Evolutionary conservation across 92 coral and sea anemone species (phyloP).

Genomic region (Zoanthus gigantus): DNA sequence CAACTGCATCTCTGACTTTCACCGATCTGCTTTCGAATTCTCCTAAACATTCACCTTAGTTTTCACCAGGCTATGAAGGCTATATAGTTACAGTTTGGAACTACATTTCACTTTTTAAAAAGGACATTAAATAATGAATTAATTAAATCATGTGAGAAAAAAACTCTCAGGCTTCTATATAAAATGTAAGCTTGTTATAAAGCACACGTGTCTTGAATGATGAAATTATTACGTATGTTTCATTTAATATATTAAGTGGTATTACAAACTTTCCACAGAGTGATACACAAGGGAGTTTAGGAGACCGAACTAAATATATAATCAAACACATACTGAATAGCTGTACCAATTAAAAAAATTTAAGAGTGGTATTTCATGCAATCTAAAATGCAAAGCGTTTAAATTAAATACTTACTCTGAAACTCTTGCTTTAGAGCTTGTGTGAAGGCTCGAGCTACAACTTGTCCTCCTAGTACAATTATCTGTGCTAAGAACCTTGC

Average conservation of each 20-base stretch:
- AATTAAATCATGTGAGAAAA: too few species aligned
- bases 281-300: neutral
- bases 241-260: neutral
- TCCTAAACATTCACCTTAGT: too few species aligned
- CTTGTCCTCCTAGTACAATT: slow-evolving; percentile 96
- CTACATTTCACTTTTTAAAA: too few species aligned
- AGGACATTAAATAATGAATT: too few species aligned
- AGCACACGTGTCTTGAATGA: neutral
- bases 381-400: neutral
- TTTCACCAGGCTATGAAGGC: too few species aligned
- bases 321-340: neutral
- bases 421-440: slow-evolving; percentile 98
- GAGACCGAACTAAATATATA: too few species aligned
- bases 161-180: neutral
- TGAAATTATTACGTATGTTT: neutral
- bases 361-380: neutral
- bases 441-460: slow-evolving; percentile 93
- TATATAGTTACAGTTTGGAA: too few species aligned
- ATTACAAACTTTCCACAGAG: too few species aligned
- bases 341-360: too few species aligned
- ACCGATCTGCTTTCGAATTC: too few species aligned
- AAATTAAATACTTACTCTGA: slow-evolving; percentile 79
- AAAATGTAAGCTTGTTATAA: neutral
- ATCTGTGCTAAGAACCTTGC: slow-evolving; percentile 97
- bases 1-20: too few species aligned